A percentile compares a stretch with the other conserved stretches of the same genome.
Conservation (phyloP, 2,888 invertebrate genomes). For the Pristionchus exspectatus region DNA sequence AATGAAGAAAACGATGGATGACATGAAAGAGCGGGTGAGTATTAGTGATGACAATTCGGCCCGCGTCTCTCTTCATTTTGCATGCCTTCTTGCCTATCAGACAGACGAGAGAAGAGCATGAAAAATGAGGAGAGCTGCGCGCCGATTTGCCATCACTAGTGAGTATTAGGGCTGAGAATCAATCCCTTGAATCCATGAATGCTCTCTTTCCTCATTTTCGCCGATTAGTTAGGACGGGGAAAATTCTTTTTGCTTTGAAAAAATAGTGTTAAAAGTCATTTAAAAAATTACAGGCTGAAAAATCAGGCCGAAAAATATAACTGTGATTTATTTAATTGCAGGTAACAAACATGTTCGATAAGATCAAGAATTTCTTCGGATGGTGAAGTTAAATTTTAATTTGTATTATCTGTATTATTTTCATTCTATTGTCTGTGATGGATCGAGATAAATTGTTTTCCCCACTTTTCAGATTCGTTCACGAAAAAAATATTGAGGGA, state of each 20-base stretch:
- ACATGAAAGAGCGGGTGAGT: slow-evolving; percentile 17
- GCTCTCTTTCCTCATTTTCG: too few relatives aligned
- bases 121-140: too few relatives aligned
- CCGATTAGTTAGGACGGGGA: background rate
- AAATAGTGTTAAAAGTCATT: background rate
- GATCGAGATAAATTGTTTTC: background rate
- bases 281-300: too few relatives aligned
- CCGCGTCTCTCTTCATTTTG: background rate
- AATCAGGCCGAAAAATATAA: too few relatives aligned
- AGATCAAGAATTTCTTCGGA: slow-evolving; percentile 44
- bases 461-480: background rate
- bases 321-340: background rate
- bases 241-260: background rate
- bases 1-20: slow-evolving; percentile 10
- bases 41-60: background rate
- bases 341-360: slow-evolving; percentile 23
- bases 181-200: too few relatives aligned
- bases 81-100: background rate
- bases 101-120: too few relatives aligned
- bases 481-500: too few relatives aligned
- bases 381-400: background rate
- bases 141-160: too few relatives aligned
- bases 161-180: too few relatives aligned
- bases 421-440: background rate
- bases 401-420: background rate